Evolutionary conservation across 1,140 invertebrate species (phyloP).

Genomic region (Cataglyphis hispanica): DNA sequence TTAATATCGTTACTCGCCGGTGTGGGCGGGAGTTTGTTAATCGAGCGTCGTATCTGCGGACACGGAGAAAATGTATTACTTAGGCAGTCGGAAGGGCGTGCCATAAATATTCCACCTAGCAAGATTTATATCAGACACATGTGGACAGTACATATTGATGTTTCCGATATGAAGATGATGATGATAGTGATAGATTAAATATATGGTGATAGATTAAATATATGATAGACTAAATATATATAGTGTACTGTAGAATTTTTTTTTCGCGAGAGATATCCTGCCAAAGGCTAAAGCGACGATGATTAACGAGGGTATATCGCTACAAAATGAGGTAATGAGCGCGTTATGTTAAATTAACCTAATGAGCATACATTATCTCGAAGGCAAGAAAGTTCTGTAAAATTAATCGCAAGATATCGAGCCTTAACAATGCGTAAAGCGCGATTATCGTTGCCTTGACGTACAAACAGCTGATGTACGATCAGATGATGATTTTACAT

Average conservation of each 20-base stretch:
- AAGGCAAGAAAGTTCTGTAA: conserved; percentile 22
- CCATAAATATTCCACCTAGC: conserved; percentile 66
- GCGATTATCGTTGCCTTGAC: conserved; percentile 43
- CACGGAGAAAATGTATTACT: conserved; percentile 74
- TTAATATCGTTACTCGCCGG: conserved; percentile 70
- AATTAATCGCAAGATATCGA: conserved; percentile 36
- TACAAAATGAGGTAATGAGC: conserved; percentile 28
- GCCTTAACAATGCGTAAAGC: neutral
- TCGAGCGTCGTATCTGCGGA: conserved; percentile 69
- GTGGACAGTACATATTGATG: neutral
- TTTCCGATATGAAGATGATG: neutral
- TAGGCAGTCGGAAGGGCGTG: conserved; percentile 68
- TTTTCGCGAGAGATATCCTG: neutral
- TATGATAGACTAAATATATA: no score
- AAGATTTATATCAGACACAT: conserved; percentile 69
- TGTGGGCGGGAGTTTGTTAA: conserved; percentile 71
- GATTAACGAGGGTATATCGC: conserved; percentile 36
- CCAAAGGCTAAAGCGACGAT: neutral
- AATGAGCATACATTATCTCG: conserved; percentile 37
- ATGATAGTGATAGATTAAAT: neutral
- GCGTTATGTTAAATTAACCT: conserved; percentile 39
- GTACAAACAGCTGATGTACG: conserved; percentile 43
- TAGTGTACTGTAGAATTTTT: neutral
- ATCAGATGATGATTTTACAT: conserved; percentile 43
- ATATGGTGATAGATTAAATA: neutral